phyloP scores from a whole-genome alignment of 1,140 invertebrate species.

The Zaprionus gabonicus region DNA sequence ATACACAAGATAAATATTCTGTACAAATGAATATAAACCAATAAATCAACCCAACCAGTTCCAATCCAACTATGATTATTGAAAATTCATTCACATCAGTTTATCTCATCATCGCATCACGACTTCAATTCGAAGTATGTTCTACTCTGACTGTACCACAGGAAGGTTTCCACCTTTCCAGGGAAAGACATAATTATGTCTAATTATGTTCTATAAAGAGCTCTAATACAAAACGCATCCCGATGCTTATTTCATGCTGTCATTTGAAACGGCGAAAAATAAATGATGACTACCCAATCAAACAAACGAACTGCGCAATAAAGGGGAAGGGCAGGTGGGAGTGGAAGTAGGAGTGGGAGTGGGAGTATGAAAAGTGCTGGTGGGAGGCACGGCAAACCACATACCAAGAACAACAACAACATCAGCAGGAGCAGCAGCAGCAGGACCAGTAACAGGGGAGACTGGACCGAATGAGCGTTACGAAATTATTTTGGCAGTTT shows the following conservation, averaged over 20 bases:
- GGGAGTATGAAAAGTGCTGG: background rate
- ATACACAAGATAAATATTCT: too few relatives aligned
- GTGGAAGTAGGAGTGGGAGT: background rate
- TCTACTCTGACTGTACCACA: background rate
- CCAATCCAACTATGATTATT: too few relatives aligned
- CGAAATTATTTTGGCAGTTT: conserved; percentile 72
- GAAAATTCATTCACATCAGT: background rate
- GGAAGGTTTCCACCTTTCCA: background rate
- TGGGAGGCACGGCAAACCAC: background rate
- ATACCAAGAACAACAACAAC: background rate
- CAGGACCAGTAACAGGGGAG: conserved; percentile 1
- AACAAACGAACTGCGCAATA: conserved; percentile 19
- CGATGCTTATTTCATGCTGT: conserved; percentile 36
- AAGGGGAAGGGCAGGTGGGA: background rate
- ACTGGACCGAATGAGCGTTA: conserved; percentile 60
- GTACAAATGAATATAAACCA: too few relatives aligned
- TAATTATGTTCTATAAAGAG: conserved; percentile 46
- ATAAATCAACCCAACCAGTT: too few relatives aligned
- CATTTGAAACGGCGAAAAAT: conserved; percentile 49
- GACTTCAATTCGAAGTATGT: background rate
- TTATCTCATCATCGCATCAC: background rate
- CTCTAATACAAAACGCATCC: conserved; percentile 35
- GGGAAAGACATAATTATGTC: conserved; percentile 46
- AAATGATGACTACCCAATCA: conserved; percentile 21
- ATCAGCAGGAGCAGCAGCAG: background rate